A percentile compares a stretch with the other conserved stretches of the same genome.
Evolutionary conservation across 2,888 invertebrate genomes (phyloP).

Genomic region (Drosophila limbata): DNA sequence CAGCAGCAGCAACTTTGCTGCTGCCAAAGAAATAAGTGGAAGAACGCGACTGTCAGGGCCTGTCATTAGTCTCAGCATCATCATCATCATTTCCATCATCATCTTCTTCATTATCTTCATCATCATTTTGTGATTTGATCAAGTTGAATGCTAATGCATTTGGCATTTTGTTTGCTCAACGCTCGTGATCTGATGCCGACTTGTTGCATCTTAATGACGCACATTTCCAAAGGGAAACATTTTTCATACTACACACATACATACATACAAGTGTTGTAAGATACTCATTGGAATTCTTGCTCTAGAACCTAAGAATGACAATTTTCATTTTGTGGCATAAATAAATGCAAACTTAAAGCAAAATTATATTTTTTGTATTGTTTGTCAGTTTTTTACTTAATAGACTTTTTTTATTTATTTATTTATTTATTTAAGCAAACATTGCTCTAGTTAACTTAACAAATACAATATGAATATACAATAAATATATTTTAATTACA

Average conservation of each 20-base stretch:
- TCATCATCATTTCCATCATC: conserved; percentile 1
- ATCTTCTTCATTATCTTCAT: not conserved
- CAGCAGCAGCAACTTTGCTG: conserved; percentile 13
- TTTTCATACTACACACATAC: no score
- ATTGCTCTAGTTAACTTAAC: no score
- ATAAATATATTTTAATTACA: no score
- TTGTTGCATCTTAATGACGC: conserved; percentile 70
- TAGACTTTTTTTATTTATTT: no score
- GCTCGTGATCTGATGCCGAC: conserved; percentile 43
- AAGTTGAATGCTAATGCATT: conserved; percentile 64
- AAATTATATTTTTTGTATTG: not conserved
- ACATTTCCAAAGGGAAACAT: conserved; percentile 34
- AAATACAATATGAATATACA: no score
- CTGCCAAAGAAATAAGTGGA: conserved; percentile 50
- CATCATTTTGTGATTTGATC: conserved; percentile 52
- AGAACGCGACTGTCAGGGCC: conserved; percentile 55
- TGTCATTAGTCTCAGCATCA: conserved; percentile 51
- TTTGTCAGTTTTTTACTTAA: no score
- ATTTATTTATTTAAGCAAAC: no score
- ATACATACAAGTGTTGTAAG: no score
- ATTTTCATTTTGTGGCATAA: conserved; percentile 13
- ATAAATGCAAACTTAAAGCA: not conserved
- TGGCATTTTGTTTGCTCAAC: conserved; percentile 73
- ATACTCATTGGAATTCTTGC: conserved; percentile 16
- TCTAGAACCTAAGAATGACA: conserved; percentile 23